Conservation (phyloP, 2,113 vertebrate species). For the Macheiramphus alcinus region DNA sequence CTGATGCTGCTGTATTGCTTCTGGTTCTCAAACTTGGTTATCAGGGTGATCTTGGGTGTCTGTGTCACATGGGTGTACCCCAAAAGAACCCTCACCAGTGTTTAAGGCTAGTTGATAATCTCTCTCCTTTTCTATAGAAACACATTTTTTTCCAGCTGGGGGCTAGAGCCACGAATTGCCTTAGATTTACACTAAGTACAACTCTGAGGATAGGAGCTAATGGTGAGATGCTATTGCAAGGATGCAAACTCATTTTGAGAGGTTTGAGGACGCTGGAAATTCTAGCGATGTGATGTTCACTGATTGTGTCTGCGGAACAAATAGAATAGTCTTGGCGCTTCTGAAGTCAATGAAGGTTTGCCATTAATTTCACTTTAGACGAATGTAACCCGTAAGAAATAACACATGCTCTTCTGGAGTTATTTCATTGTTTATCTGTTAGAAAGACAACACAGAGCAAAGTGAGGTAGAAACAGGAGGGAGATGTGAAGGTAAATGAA, state of each 20-base stretch:
- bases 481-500: neutral
- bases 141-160: neutral
- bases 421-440: neutral
- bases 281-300: neutral
- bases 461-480: neutral
- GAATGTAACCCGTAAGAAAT: neutral
- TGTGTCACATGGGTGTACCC: neutral
- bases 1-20: neutral
- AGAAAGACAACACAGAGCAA: neutral
- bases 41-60: accelerated
- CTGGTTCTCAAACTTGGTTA: neutral
- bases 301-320: accelerated
- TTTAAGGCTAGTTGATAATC: neutral
- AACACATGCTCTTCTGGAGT: neutral
- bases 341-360: neutral
- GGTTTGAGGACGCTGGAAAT: neutral
- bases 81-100: neutral
- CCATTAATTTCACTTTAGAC: neutral
- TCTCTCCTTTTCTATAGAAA: neutral
- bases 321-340: neutral
- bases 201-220: neutral
- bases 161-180: neutral
- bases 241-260: neutral
- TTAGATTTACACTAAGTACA: neutral
- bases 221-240: neutral